Conservation (phyloP, 1,140 invertebrate genomes). For the Magallana gigas region DNA sequence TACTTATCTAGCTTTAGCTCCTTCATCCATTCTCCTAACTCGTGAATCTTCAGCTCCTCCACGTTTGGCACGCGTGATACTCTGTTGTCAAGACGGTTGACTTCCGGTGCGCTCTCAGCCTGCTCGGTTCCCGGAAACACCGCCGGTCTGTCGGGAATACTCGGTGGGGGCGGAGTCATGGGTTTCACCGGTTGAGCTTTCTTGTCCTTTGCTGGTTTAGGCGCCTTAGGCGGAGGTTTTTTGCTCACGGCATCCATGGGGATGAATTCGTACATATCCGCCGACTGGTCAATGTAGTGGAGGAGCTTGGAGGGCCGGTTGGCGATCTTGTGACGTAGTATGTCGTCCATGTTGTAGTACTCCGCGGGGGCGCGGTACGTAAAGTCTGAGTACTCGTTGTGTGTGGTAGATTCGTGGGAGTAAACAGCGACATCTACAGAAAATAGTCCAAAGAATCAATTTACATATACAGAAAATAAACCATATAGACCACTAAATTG, state of each 20-base stretch:
- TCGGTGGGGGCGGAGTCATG: not conserved
- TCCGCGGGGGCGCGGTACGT: slow-evolving; percentile 31
- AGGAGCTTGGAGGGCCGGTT: slow-evolving; percentile 2
- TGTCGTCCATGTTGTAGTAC: slow-evolving; percentile 47
- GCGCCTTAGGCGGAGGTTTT: slow-evolving; percentile 19
- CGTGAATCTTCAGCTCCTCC: slow-evolving; percentile 6
- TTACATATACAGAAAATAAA: too few species aligned
- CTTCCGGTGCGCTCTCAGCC: too few species aligned
- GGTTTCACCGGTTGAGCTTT: slow-evolving; percentile 23
- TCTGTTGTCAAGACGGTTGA: not conserved
- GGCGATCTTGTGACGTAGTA: not conserved
- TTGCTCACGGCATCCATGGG: not conserved
- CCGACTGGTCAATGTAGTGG: not conserved
- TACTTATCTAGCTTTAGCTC: slow-evolving; percentile 41
- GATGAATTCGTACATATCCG: slow-evolving; percentile 20
- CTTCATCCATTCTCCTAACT: slow-evolving; percentile 29
- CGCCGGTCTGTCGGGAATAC: not conserved
- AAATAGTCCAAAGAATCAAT: not conserved
- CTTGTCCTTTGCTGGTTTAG: not conserved
- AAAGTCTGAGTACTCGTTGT: slow-evolving; percentile 7
- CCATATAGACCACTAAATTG: too few species aligned
- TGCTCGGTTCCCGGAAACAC: not conserved
- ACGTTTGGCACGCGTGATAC: not conserved
- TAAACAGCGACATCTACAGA: slow-evolving; percentile 39
- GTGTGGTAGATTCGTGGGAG: not conserved